phyloP scores from a whole-genome alignment of 35 echinoderm and acorn worm genomes.

The Apostichopus japonicus region DNA sequence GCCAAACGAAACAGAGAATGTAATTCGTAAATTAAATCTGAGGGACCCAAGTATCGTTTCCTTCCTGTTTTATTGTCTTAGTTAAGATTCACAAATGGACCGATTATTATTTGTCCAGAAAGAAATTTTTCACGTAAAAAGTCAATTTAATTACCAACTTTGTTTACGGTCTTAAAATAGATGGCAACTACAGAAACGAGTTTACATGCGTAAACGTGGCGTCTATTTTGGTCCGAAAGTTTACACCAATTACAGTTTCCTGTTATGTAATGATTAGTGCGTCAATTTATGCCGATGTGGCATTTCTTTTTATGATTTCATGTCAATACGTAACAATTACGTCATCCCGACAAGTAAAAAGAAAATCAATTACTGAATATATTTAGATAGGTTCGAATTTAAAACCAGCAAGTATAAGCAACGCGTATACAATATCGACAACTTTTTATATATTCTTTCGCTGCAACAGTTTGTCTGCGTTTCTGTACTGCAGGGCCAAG shows the following conservation, averaged over 20 bases:
- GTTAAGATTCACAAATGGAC: not conserved
- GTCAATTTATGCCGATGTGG: too few relatives aligned
- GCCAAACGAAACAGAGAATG: not conserved
- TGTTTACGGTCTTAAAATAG: not conserved
- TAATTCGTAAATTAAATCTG: slow-evolving; percentile 5
- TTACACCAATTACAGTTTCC: not conserved
- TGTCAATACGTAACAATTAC: not conserved
- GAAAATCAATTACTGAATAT: too few relatives aligned
- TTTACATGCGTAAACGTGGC: not conserved
- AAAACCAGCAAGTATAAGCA: too few relatives aligned
- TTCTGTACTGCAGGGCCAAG: too few relatives aligned
- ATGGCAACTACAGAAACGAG: not conserved
- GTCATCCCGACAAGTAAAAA: not conserved
- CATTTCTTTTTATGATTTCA: too few relatives aligned
- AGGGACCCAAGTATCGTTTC: not conserved
- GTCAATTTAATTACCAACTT: not conserved
- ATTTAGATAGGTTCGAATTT: too few relatives aligned
- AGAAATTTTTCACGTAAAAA: not conserved
- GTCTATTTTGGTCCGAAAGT: not conserved
- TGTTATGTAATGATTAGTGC: too few relatives aligned
- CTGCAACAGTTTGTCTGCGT: too few relatives aligned
- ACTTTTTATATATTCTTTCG: too few relatives aligned
- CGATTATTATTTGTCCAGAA: not conserved
- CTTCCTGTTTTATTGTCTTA: not conserved
- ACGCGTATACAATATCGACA: too few relatives aligned